phyloP scores from a whole-genome alignment of 2,113 vertebrate genomes.

The Aphyosemion australe region DNA sequence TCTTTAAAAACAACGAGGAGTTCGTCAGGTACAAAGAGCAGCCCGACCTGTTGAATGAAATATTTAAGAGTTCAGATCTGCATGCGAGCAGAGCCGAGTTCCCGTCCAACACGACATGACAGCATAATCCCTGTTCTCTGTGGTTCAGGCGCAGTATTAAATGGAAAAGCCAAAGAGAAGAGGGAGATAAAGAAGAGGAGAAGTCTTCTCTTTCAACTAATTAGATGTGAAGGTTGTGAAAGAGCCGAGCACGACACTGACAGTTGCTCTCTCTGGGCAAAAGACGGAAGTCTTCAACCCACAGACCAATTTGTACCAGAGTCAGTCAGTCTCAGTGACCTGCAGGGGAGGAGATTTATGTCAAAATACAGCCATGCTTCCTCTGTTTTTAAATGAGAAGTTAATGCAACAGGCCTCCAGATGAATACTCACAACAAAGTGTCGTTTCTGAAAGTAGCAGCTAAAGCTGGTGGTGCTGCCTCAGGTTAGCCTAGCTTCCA shows the following conservation, averaged over 20 bases:
- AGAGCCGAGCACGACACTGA: constrained; percentile 57
- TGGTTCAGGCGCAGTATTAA: constrained; percentile 35
- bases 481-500: too few species aligned
- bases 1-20: constrained; percentile 26
- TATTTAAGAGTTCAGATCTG: constrained; percentile 71
- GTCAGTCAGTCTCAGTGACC: constrained; percentile 54
- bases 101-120: constrained; percentile 41
- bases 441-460: neutral
- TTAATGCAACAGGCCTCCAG: neutral
- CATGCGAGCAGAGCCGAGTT: constrained; percentile 43
- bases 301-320: constrained; percentile 64
- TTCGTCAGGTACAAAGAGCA: constrained; percentile 48
- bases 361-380: neutral
- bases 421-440: constrained; percentile 1
- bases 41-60: constrained; percentile 64
- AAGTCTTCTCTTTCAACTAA: constrained; percentile 49
- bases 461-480: too few species aligned
- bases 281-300: constrained; percentile 55
- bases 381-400: constrained; percentile 7
- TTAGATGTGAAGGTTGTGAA: constrained; percentile 68
- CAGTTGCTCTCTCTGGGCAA: constrained; percentile 49
- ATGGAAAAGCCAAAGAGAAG: constrained; percentile 33
- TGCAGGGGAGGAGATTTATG: constrained; percentile 6
- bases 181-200: constrained; percentile 51
- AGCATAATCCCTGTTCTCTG: constrained; percentile 46